These are phyloP conservation scores for Microctonus aethiopoides DNA, from an alignment of 2,888 invertebrate genomes.

Conservation along the genomic window DNA sequence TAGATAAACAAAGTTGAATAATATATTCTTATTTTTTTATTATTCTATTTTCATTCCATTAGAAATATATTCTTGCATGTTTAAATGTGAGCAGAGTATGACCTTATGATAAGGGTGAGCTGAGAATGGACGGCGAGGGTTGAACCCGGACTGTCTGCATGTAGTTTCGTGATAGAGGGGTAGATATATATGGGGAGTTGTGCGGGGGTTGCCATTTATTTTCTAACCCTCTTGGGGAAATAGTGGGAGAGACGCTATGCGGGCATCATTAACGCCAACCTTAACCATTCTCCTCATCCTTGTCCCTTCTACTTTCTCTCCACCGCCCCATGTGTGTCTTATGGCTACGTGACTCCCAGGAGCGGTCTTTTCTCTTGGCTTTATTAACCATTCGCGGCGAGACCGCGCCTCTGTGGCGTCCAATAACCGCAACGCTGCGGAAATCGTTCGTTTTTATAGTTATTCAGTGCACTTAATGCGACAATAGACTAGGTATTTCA, in stretches of 20 bases:
- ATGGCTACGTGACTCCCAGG: conserved; percentile 39
- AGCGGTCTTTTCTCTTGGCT: conserved; percentile 35
- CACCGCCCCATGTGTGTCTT: conserved; percentile 53
- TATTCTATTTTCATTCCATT: not conserved
- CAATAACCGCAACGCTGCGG: conserved; percentile 48
- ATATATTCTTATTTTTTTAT: not conserved
- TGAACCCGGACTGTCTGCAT: conserved; percentile 28
- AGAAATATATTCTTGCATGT: not conserved
- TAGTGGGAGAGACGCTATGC: conserved; percentile 45
- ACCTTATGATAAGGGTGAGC: conserved; percentile 3
- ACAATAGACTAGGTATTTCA: not conserved
- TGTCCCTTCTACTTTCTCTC: not conserved
- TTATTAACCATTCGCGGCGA: conserved; percentile 53
- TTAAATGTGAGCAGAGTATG: not conserved
- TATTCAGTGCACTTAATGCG: conserved; percentile 1
- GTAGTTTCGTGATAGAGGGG: not conserved
- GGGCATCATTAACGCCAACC: conserved; percentile 63
- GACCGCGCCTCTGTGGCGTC: conserved; percentile 47
- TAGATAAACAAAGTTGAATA: not conserved
- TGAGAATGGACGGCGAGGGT: conserved; percentile 19
- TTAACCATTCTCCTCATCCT: conserved; percentile 45
- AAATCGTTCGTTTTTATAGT: conserved; percentile 29
- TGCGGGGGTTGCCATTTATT: conserved; percentile 53
- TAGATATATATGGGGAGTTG: conserved; percentile 5
- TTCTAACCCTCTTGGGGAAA: conserved; percentile 46